These are phyloP conservation scores for Heterohyrax brucei DNA, from an alignment of 2,797 vertebrate genomes.

Conservation along the genomic window DNA sequence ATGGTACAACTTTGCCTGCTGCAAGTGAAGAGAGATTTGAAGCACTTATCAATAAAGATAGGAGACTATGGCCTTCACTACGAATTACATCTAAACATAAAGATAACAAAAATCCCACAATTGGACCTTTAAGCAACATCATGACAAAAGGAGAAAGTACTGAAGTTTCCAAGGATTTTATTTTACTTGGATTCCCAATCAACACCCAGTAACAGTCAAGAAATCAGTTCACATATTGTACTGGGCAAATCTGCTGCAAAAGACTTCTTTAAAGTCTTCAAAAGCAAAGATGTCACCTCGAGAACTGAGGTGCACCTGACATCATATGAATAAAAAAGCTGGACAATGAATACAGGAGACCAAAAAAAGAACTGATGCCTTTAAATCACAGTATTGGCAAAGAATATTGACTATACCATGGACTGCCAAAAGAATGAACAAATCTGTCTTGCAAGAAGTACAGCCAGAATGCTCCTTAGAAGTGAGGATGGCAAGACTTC, in stretches of 20 bases:
- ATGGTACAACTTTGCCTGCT: too few species aligned
- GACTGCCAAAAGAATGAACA: neutral
- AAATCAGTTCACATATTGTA: neutral
- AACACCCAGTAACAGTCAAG: neutral
- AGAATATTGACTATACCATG: neutral
- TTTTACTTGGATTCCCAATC: too few species aligned
- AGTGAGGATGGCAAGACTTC: neutral
- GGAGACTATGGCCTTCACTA: too few species aligned
- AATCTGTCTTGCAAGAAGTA: neutral
- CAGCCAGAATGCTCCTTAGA: neutral
- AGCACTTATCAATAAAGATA: too few species aligned
- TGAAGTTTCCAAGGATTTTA: too few species aligned
- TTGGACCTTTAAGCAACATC: too few species aligned
- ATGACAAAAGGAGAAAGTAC: too few species aligned
- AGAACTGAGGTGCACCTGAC: neutral
- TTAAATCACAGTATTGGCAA: neutral
- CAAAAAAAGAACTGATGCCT: neutral
- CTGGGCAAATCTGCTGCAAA: neutral
- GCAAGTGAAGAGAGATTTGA: too few species aligned
- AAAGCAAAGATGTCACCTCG: neutral
- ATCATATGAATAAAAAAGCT: neutral
- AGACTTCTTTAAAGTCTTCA: neutral
- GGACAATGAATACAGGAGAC: neutral
- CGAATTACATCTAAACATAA: too few species aligned
- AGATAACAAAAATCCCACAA: too few species aligned